These are phyloP conservation scores for Lordiphosa clarofinis DNA, from an alignment of 1,140 invertebrate species.

Conservation along the genomic window DNA sequence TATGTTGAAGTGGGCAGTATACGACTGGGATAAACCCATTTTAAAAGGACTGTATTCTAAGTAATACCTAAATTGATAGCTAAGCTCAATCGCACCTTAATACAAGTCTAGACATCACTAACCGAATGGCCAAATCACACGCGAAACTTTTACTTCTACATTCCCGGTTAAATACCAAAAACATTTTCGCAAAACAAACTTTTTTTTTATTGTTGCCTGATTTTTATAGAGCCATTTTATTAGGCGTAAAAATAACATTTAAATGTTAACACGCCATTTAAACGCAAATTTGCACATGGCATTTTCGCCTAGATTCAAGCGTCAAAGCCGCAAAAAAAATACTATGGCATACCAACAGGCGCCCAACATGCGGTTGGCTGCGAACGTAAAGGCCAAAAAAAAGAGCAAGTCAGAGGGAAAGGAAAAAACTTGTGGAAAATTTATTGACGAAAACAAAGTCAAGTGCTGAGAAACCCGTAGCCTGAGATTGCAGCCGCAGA, in stretches of 20 bases:
- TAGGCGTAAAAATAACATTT: conserved; percentile 71
- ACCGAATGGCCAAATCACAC: background rate
- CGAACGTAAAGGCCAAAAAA: conserved; percentile 17
- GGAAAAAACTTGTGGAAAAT: conserved; percentile 52
- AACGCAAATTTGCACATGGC: conserved; percentile 56
- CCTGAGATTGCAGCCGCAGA: conserved; percentile 46
- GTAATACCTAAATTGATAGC: too few species aligned
- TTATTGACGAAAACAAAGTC: conserved; percentile 73
- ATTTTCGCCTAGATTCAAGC: conserved; percentile 35
- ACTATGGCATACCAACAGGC: conserved; percentile 61
- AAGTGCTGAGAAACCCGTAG: conserved; percentile 49
- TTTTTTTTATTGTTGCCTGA: conserved; percentile 27
- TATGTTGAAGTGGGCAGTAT: too few species aligned
- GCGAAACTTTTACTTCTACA: conserved; percentile 4
- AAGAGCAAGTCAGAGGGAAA: background rate
- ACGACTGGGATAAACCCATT: too few species aligned
- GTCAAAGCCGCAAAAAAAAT: conserved; percentile 26
- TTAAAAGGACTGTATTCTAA: too few species aligned
- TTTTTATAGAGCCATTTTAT: conserved; percentile 55
- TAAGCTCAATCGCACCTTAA: too few species aligned
- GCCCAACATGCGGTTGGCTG: conserved; percentile 49
- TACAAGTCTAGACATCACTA: too few species aligned
- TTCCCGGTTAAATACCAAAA: conserved; percentile 41
- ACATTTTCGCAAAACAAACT: conserved; percentile 39
- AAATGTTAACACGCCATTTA: conserved; percentile 73